A percentile compares a stretch with the other conserved stretches of the same genome.
These are phyloP conservation scores for Brachionus paranguensis DNA, from an alignment of 1,140 invertebrate genomes.

Conservation along the genomic window DNA sequence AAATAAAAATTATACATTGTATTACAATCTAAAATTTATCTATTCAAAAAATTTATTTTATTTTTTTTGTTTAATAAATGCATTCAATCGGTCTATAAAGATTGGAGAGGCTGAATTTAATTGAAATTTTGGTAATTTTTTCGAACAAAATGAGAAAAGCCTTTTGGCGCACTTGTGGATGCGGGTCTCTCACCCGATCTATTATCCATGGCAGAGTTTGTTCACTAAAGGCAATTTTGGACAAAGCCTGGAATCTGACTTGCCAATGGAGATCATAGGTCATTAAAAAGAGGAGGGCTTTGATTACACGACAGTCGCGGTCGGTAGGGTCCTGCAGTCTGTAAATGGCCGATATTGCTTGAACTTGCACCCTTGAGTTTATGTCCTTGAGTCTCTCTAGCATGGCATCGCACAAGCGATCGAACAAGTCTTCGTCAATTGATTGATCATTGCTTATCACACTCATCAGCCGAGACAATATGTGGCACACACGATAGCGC, in stretches of 20 bases:
- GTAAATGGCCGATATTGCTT: slow-evolving; percentile 71
- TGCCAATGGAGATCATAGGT: slow-evolving; percentile 67
- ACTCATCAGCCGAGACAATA: slow-evolving; percentile 67
- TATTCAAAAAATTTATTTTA: no score
- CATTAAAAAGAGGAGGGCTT: slow-evolving; percentile 72
- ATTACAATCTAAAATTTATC: no score
- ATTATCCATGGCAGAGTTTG: slow-evolving; percentile 65
- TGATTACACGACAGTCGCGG: slow-evolving; percentile 68
- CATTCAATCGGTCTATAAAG: no score
- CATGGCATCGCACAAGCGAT: slow-evolving; percentile 67
- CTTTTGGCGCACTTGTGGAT: slow-evolving; percentile 65
- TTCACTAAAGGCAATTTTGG: slow-evolving; percentile 63
- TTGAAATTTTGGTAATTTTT: no score
- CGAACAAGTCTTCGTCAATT: slow-evolving; percentile 69
- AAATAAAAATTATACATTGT: no score
- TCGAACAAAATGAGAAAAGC: slow-evolving; percentile 62
- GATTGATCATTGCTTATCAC: slow-evolving; percentile 69
- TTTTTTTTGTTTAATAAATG: no score
- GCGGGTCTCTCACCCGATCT: slow-evolving; percentile 67
- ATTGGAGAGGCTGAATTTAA: no score
- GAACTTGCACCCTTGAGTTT: slow-evolving; percentile 66
- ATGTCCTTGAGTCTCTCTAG: slow-evolving; percentile 65
- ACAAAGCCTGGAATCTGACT: slow-evolving; percentile 65
- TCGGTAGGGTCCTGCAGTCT: slow-evolving; percentile 72
- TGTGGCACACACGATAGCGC: slow-evolving; percentile 67